Evolutionary conservation across 1,140 invertebrate species (phyloP).

Genomic region (Pentalonia nigronervosa): DNA sequence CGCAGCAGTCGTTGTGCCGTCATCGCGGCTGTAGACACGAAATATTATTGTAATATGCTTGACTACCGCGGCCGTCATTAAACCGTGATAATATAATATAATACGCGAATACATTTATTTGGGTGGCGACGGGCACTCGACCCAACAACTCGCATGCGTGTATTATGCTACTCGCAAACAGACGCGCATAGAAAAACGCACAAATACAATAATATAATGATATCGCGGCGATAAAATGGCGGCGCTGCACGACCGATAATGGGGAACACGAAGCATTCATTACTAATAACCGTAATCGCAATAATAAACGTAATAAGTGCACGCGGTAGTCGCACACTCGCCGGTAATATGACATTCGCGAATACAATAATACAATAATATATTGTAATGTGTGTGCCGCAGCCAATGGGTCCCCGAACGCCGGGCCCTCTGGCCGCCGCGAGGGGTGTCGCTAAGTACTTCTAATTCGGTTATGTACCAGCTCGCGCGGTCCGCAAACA

Average conservation of each 20-base stretch:
- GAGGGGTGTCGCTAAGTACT: slow-evolving; percentile 51
- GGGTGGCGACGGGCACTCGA: too few species aligned
- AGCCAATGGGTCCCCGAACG: neutral
- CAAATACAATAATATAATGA: neutral
- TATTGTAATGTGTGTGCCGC: neutral
- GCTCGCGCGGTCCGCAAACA: slow-evolving; percentile 37
- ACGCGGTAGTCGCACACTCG: neutral
- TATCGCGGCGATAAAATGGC: slow-evolving; percentile 41
- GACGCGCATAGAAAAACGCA: neutral
- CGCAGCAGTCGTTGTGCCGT: too few species aligned
- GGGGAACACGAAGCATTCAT: neutral
- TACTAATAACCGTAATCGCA: neutral
- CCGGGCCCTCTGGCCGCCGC: neutral
- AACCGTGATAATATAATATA: too few species aligned
- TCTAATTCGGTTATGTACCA: slow-evolving; percentile 54
- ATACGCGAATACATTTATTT: too few species aligned
- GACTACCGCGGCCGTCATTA: too few species aligned
- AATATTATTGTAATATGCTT: too few species aligned
- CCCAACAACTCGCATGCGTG: too few species aligned
- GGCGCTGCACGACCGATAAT: slow-evolving; percentile 26
- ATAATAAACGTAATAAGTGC: neutral
- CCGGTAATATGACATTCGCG: slow-evolving; percentile 34
- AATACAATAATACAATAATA: neutral
- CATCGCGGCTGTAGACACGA: too few species aligned
- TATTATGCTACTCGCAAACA: too few species aligned